Base-by-base conservation (phyloP, 2,888 invertebrate species). In the Myopa testacea region DNA sequence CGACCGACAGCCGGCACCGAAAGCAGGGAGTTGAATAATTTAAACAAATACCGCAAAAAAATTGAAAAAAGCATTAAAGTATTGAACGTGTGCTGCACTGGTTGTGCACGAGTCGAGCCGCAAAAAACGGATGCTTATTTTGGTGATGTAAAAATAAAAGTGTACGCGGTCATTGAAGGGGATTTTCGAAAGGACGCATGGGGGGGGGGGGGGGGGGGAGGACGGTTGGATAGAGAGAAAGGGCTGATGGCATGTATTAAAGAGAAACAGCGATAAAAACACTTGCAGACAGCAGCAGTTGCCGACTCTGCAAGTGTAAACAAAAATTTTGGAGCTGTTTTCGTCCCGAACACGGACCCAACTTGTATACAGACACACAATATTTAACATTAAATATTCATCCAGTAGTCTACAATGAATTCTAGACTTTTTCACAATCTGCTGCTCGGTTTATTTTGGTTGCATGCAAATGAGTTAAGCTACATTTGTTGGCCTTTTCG, bases 141-240 rank as follows among this genome's bases (percentile, higher is more conserved):
- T 58, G 34, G 45, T 10, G 40, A 40, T 69, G 58, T 75, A 75
- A 75, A 68, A 75, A 68, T 69, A 69, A 75, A 73, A 75, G 60
- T 55, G 68, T 55, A 58, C 26, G 45, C 68, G 45, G 40, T 19
- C 60, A 72, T 45, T 72, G 58, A 40, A 65, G 12, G 14, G 38
- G 60, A 6, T 14, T 34, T 14, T 7, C 3, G 58, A 65, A 14
- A 65, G 34, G 16, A 7, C 38, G 8, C 12, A 34, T 16, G 4
- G 6, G 16, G 14, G 6, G 62, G 4, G 6, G 16, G 14, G 6
- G 4, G 6, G 16, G 14, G 6, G 10, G n/a, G n/a, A n/a, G n/a
- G 19, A 8, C 19, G 58, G 62, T n/a, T 2, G n/a, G 62, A 4
- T 8, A 62, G 16, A 16, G 16, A 58, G 58, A 60, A 16, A 10